Conservation (phyloP, 2,888 invertebrate species). For the Dryococelus australis region DNA sequence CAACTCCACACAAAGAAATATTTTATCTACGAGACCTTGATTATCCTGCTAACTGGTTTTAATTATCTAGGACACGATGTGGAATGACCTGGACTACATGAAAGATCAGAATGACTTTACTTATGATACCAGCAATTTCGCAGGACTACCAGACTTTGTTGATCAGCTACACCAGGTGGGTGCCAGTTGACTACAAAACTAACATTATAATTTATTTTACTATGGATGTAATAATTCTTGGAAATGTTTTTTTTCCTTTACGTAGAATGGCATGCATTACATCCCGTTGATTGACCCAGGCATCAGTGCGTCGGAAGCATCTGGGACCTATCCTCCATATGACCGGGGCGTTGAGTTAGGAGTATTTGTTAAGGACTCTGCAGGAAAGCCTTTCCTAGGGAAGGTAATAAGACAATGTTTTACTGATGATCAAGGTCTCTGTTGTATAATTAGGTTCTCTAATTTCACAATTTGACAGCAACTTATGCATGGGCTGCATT, state of each 20-base stretch:
- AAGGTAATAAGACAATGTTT: constrained; percentile 62
- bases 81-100: constrained; percentile 91
- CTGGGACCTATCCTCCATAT: constrained; percentile 76
- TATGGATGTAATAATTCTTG: background rate
- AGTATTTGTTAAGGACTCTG: constrained; percentile 75
- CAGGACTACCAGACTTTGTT: constrained; percentile 73
- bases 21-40: background rate
- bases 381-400: constrained; percentile 72
- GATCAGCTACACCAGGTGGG: constrained; percentile 67
- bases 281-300: constrained; percentile 80
- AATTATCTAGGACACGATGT: constrained; percentile 73
- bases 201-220: background rate
- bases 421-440: constrained; percentile 36
- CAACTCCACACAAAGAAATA: too few relatives aligned
- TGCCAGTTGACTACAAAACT: background rate
- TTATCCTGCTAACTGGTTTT: background rate
- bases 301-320: constrained; percentile 71
- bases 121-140: constrained; percentile 67
- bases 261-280: constrained; percentile 74
- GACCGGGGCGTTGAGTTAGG: constrained; percentile 76
- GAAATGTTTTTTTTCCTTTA: background rate
- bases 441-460: background rate
- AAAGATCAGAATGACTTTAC: constrained; percentile 80
- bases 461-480: background rate
- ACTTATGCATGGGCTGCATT: too few relatives aligned